A percentile compares a stretch with the other conserved stretches of the same genome.
phyloP scores from a whole-genome alignment of 2,113 vertebrate species.

The Tachysurus vachellii region DNA sequence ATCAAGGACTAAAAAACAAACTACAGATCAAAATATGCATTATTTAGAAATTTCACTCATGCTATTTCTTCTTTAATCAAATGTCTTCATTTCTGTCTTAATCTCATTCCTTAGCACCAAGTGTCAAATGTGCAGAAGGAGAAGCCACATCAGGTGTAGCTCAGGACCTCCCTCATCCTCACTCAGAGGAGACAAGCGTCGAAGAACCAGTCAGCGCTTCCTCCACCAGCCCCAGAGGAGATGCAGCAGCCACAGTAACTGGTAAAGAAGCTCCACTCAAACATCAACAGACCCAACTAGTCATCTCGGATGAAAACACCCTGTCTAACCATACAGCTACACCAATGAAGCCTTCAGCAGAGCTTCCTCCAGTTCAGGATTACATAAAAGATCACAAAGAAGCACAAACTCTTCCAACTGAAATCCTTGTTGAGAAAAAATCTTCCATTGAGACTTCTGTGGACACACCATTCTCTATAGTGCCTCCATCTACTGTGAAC shows the following conservation, averaged over 20 bases:
- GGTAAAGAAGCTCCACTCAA: background rate
- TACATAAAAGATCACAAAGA: background rate
- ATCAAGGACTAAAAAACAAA: background rate
- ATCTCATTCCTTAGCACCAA: slow-evolving; percentile 68
- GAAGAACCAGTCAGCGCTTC: slow-evolving; percentile 32
- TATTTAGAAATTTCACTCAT: background rate
- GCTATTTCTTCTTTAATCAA: background rate
- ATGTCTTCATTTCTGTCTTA: background rate
- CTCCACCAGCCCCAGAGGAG: slow-evolving; percentile 39
- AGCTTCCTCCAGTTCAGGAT: slow-evolving; percentile 7
- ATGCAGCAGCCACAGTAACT: background rate
- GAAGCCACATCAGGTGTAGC: slow-evolving; percentile 46
- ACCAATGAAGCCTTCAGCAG: background rate
- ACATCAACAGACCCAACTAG: slow-evolving; percentile 30
- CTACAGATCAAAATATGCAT: background rate
- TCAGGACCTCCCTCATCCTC: slow-evolving; percentile 50
- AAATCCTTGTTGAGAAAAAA: background rate
- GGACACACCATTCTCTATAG: background rate
- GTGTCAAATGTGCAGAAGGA: slow-evolving; percentile 63
- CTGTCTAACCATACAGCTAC: background rate
- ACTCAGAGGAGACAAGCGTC: slow-evolving; percentile 49
- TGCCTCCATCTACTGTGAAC: slow-evolving; percentile 23
- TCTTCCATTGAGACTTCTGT: slow-evolving; percentile 36
- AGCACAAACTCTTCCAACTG: background rate
- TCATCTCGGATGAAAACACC: slow-evolving; percentile 13